A percentile compares a stretch with the other conserved stretches of the same genome.
Conservation (phyloP, 2,888 invertebrate species). For the Caenorhabditis drosophilae region DNA sequence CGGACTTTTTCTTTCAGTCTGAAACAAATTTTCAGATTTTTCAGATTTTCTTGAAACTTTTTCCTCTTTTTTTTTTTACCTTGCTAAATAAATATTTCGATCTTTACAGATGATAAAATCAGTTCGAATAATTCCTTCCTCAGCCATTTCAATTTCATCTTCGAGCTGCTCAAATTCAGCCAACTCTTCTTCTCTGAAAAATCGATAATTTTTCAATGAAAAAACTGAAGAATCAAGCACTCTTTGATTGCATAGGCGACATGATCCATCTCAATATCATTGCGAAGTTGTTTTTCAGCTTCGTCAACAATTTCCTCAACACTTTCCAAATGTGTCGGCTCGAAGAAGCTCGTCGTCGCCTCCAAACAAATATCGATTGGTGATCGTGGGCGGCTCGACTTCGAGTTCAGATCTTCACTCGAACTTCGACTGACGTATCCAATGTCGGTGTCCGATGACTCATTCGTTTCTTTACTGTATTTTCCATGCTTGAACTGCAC, state of each 20-base stretch:
- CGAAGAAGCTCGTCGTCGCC: conserved; percentile 16
- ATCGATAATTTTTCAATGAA: not conserved
- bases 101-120: conserved; percentile 41
- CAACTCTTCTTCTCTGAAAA: conserved; percentile 34
- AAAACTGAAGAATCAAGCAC: not conserved
- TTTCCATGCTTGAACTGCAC: conserved; percentile 40
- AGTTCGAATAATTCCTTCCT: conserved; percentile 42
- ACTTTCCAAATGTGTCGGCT: conserved; percentile 10
- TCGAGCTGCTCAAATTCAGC: conserved; percentile 51
- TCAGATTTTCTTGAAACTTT: not conserved
- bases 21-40: not conserved
- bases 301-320: conserved; percentile 18
- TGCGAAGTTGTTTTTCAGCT: conserved; percentile 22
- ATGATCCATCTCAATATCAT: conserved; percentile 26
- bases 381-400: conserved; percentile 20
- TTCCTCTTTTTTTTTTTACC: too few relatives aligned
- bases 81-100: conserved; percentile 43
- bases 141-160: conserved; percentile 42
- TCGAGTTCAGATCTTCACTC: conserved; percentile 49
- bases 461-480: conserved; percentile 34
- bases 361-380: conserved; percentile 5
- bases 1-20: conserved; percentile 35
- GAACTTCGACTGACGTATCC: conserved; percentile 52
- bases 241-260: conserved; percentile 30
- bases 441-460: conserved; percentile 45